Percentiles rank a stretch among this genome's conserved stretches.
Conservation (phyloP, 2,888 invertebrate species). For the Apamea monoglypha region DNA sequence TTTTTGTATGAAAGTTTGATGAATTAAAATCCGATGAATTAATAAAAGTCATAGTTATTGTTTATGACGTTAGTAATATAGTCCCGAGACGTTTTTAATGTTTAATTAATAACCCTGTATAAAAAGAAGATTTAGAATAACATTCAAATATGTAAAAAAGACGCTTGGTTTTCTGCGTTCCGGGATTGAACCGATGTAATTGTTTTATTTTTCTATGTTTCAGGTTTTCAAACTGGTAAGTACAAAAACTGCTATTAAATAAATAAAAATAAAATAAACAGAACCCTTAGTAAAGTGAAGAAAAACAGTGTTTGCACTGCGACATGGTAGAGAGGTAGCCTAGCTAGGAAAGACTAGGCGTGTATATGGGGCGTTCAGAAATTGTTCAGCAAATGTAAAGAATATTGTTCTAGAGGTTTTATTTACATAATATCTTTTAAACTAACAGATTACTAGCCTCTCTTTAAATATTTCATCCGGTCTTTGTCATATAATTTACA, state of each 20-base stretch:
- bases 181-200: neutral
- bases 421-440: neutral
- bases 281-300: neutral
- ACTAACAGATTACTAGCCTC: neutral
- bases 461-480: neutral
- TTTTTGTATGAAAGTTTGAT: too few relatives aligned
- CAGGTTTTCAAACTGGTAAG: constrained; percentile 20
- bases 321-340: neutral
- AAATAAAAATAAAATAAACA: neutral
- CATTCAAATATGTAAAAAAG: neutral
- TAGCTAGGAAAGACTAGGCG: too few relatives aligned
- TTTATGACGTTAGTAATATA: too few relatives aligned
- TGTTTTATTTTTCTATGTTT: constrained; percentile 16
- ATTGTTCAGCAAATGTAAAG: neutral
- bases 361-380: neutral
- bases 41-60: too few relatives aligned
- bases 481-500: neutral
- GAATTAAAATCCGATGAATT: too few relatives aligned
- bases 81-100: too few relatives aligned
- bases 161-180: neutral
- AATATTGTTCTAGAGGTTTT: neutral
- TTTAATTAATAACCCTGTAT: too few relatives aligned
- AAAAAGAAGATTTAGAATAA: neutral
- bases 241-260: neutral
- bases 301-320: neutral